These are phyloP conservation scores for Pseudomugil tenellus DNA, from an alignment of 2,797 vertebrate species.

Conservation along the genomic window DNA sequence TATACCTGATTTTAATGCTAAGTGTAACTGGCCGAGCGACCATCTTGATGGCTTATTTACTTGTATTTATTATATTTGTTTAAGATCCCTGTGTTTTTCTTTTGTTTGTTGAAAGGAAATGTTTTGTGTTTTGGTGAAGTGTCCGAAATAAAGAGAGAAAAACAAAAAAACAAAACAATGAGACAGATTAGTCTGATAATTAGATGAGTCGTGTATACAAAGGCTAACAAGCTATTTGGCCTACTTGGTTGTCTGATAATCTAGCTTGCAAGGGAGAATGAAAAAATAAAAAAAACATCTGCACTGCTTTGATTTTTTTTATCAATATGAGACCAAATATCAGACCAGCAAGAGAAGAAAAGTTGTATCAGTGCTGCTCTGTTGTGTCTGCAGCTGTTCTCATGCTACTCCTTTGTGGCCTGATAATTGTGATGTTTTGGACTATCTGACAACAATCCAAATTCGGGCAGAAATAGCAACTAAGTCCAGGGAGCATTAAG, in stretches of 20 bases:
- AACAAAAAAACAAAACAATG: no score
- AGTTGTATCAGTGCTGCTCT: slow-evolving; percentile 12
- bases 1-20: neutral
- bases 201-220: slow-evolving; percentile 9
- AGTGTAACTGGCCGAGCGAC: no score
- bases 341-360: slow-evolving; percentile 2
- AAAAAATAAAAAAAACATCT: slow-evolving; percentile 8
- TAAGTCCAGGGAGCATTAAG: neutral
- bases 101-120: no score
- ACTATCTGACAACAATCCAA: slow-evolving; percentile 8
- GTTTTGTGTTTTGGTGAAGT: no score
- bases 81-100: no score
- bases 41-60: no score
- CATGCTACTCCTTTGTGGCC: neutral
- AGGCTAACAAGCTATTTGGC: slow-evolving; percentile 18
- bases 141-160: no score
- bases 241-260: neutral
- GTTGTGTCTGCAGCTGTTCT: slow-evolving; percentile 9
- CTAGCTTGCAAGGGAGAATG: neutral
- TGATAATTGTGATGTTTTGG: slow-evolving; percentile 2
- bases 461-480: slow-evolving; percentile 15
- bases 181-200: slow-evolving; percentile 9
- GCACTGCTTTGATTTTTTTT: slow-evolving; percentile 40
- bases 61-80: no score
- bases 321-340: no score